Conservation (phyloP, 2,113 vertebrate genomes). For the Canis aureus region DNA sequence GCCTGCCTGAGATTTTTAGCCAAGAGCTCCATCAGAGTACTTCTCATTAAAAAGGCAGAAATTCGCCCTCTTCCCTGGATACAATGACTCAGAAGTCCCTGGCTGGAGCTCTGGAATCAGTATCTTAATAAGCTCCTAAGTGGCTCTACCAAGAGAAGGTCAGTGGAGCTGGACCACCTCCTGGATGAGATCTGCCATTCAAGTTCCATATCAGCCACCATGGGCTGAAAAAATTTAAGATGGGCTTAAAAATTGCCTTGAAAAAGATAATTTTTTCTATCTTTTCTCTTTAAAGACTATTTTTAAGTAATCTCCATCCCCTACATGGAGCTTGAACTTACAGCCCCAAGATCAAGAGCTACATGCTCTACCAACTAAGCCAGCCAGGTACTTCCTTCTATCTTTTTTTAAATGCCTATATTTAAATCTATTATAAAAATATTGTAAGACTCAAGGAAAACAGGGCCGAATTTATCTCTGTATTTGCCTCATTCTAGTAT, state of each 20-base stretch:
- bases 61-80: neutral
- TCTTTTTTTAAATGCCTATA: neutral
- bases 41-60: slow-evolving; percentile 15
- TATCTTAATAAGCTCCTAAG: neutral
- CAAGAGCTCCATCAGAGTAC: neutral
- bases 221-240: too few species aligned
- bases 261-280: neutral
- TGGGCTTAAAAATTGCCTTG: neutral
- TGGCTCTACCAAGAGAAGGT: neutral
- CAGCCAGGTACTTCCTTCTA: neutral
- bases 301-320: neutral
- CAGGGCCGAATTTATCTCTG: neutral
- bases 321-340: neutral
- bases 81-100: neutral
- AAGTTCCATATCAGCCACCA: rapidly evolving
- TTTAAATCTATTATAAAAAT: neutral
- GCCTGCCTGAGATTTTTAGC: neutral
- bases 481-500: neutral
- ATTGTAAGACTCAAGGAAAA: neutral
- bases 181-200: neutral
- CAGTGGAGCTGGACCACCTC: neutral
- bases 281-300: neutral
- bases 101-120: neutral
- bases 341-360: neutral
- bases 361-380: neutral